Evolutionary conservation across 1,140 invertebrate genomes (phyloP), one percentile per base, ranked within the genome.

Genomic region (Calosoma granatense): DNA sequence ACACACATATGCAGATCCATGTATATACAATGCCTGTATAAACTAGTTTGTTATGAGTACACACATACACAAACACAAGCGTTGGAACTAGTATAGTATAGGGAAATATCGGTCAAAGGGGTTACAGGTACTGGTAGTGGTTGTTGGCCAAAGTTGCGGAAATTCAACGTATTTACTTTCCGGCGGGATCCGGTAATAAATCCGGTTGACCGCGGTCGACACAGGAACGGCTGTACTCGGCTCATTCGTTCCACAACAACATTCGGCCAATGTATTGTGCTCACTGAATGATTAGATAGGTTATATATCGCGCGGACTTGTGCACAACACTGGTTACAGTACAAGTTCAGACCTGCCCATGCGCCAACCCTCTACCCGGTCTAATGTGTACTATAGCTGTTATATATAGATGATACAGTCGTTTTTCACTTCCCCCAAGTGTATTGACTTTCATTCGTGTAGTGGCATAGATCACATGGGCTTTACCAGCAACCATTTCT

Each of bases 91-190:
- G n/a, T n/a, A n/a, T n/a, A n/a, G n/a, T n/a, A n/a, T n/a, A n/a
- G n/a, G n/a, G n/a, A n/a, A n/a, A n/a, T n/a, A n/a, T n/a, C n/a
- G n/a, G n/a, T n/a, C n/a, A n/a, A n/a, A 12, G 41, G 6, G 41
- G 15, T 6, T 11, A 17, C n/a, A n/a, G n/a, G n/a, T n/a, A n/a
- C n/a, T n/a, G 41, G 41, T 47, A 4, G 41, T 4, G 3, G 15
- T 12, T 17, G 15, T 9, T 3, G 17, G 41, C 9, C 15, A 47
- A 3, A 4, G 41, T 12, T 12, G 9, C 41, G 17, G 41, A 47
- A 47, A 47, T 47, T 47, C 41, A 47, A 4, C 41, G 41, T 47
- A 47, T 47, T 47, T 47, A 47, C 41, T 47, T 47, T 47, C 41
- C 41, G 17, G 41, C 41, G 17, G 17, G 41, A 17, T 12, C 9